Conservation (phyloP, 2,797 vertebrate genomes). For the Xenops minutus region DNA sequence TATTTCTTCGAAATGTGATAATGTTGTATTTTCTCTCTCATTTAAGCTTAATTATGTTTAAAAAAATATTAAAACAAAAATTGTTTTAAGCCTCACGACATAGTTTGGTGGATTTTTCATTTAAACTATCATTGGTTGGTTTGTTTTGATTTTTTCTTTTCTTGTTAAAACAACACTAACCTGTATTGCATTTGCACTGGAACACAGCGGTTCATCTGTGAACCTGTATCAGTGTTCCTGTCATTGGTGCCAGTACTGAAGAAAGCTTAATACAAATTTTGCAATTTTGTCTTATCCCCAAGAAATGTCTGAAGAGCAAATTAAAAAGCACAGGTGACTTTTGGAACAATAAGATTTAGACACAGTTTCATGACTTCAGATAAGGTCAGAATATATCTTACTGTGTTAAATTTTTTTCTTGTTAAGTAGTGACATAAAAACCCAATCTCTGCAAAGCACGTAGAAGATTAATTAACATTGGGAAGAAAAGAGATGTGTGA, state of each 20-base stretch:
- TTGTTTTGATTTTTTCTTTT: not conserved
- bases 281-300: not conserved
- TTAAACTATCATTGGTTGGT: not conserved
- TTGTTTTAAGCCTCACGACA: not conserved
- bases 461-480: constrained; percentile 43
- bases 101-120: not conserved
- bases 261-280: not conserved
- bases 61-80: not conserved
- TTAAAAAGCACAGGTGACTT: not conserved
- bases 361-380: not conserved
- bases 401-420: not conserved
- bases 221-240: not conserved
- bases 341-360: not conserved
- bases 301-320: not conserved
- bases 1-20: not conserved
- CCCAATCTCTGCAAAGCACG: not conserved
- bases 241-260: not conserved
- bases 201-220: not conserved
- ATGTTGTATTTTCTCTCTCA: not conserved
- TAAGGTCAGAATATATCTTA: not conserved
- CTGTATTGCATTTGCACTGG: not conserved
- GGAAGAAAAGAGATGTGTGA: constrained; percentile 22
- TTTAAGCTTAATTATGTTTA: not conserved
- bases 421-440: not conserved
- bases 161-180: not conserved